Percentiles rank a stretch among this genome's conserved stretches.
Evolutionary conservation across 2,888 invertebrate genomes (phyloP).

Genomic region (Meiosimyza platycephala): DNA sequence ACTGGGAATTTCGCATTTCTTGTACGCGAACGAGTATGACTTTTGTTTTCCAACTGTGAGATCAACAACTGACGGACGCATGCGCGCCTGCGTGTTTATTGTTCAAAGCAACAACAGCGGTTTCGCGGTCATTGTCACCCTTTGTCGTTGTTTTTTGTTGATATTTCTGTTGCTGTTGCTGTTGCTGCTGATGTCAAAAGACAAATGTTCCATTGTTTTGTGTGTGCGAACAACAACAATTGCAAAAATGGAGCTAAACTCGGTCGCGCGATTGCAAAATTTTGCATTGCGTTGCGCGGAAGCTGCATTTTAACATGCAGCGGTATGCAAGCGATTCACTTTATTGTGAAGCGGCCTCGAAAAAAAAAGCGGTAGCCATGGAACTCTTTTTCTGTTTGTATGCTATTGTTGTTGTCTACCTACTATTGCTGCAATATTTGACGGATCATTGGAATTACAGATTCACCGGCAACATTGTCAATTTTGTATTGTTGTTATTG

Average conservation of each 20-base stretch:
- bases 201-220: constrained; percentile 57
- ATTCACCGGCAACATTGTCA: constrained; percentile 38
- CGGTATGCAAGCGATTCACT: constrained; percentile 25
- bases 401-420: neutral
- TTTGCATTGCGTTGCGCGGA: neutral
- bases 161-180: neutral
- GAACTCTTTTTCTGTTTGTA: neutral
- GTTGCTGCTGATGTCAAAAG: constrained; percentile 42
- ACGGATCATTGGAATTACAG: constrained; percentile 44
- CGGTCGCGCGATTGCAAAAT: constrained; percentile 2
- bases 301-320: constrained; percentile 31
- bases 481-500: constrained; percentile 20
- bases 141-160: constrained; percentile 41
- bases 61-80: constrained; percentile 1
- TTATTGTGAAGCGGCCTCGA: constrained; percentile 15
- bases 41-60: constrained; percentile 28
- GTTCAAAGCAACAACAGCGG: constrained; percentile 33
- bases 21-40: constrained; percentile 23
- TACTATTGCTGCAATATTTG: constrained; percentile 13
- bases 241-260: neutral
- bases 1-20: constrained; percentile 56
- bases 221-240: constrained; percentile 16
- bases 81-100: constrained; percentile 28
- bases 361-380: neutral
- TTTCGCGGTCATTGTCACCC: constrained; percentile 57